Evolutionary conservation across 2,113 vertebrate species (phyloP).

Genomic region (Nothocercus nigrocapillus): DNA sequence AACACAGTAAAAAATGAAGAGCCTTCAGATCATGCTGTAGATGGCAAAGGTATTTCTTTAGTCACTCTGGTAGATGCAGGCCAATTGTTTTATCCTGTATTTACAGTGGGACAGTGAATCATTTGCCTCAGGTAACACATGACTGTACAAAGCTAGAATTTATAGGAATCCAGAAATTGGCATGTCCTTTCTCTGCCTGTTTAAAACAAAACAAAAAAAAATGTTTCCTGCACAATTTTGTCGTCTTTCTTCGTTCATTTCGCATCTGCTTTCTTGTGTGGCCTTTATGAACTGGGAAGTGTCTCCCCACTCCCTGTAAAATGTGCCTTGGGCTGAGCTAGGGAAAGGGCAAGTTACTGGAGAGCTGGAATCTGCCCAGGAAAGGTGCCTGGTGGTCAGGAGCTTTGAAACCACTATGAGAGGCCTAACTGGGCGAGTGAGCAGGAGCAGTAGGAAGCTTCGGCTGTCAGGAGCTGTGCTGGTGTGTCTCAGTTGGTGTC

Average conservation of each 20-base stretch:
- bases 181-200: neutral
- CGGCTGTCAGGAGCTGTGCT: neutral
- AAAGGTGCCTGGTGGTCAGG: neutral
- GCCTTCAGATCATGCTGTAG: constrained; percentile 70
- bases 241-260: neutral
- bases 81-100: neutral
- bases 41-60: constrained; percentile 76
- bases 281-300: neutral
- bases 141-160: neutral
- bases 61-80: neutral
- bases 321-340: neutral
- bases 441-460: neutral
- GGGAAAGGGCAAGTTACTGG: neutral
- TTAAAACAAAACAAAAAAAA: too few relatives aligned
- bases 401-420: neutral
- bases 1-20: constrained; percentile 63
- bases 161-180: neutral
- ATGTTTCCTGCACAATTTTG: neutral
- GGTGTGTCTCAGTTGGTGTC: neutral
- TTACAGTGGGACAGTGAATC: neutral
- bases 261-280: neutral
- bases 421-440: neutral
- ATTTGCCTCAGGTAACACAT: neutral
- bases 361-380: neutral
- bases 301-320: neutral